Base-by-base conservation (phyloP, 2,797 vertebrate genomes). In the Cephalopachus bancanus region DNA sequence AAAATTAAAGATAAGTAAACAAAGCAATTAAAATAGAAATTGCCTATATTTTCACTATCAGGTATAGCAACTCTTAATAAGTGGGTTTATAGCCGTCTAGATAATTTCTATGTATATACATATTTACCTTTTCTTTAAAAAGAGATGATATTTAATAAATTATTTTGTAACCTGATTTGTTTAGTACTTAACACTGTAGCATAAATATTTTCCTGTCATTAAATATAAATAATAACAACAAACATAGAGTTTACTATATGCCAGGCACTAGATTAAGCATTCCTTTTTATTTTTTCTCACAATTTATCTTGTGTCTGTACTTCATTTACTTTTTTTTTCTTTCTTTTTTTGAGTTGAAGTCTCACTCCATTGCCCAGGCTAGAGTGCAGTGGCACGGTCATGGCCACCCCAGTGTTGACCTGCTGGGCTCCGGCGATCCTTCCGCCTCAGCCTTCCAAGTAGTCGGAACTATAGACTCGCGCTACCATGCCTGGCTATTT, bases 101-200 rank as follows among this genome's bases (percentile, higher is more conserved):
- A 71, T 85, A 89, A 53, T 91, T 91, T 85, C 28, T 64, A 1
- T 80, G 8, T 74, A 33, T 62, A 69, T 65, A 33, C 65, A 78
- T 67, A 64, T 49, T 93, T 86, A 83, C 37, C 17, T 80, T 92
- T 95, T 83, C 83, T 91, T 87, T 53, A 80, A 93, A 95, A 37
- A 51, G 49, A 20, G 5, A 64, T 78, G 9, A 74, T 91, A 62
- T 49, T 79, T 89, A 78, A 91, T 65, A 78, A 74, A 44, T 49
- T 79, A 11, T 71, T 78, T 92, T 85, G 6, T 69, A 83, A 67
- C 16, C 26, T 51, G 12, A 60, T 83, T 92, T 84, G 22, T 89
- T 72, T 92, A 57, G 59, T 91, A 76, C 26, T 28, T 83, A 74
- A 81, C 9, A 33, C 33, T 51, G 17, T 83, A 60, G 33, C 64